phyloP scores from a whole-genome alignment of 2,113 vertebrate genomes.

The Oceanites oceanicus region DNA sequence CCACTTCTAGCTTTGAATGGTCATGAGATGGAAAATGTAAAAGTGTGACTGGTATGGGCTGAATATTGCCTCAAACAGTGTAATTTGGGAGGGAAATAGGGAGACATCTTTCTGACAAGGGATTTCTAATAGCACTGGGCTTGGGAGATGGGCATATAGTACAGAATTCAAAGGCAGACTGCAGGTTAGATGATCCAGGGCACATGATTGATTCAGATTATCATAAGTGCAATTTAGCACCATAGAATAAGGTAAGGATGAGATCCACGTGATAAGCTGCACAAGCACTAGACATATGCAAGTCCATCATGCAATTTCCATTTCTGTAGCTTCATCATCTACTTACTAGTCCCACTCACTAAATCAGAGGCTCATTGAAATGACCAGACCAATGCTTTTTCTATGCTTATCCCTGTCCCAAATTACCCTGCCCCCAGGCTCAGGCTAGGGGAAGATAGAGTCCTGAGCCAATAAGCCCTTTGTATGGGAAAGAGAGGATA shows the following conservation, averaged over 20 bases:
- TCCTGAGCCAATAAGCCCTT: conserved; percentile 55
- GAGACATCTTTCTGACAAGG: background rate
- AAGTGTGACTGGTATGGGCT: background rate
- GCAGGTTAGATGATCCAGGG: background rate
- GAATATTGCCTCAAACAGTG: background rate
- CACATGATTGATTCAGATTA: background rate
- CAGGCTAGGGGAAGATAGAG: conserved; percentile 30
- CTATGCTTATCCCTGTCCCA: conserved; percentile 48
- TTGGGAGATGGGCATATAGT: background rate
- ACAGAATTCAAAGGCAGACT: background rate
- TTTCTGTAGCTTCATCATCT: conserved; percentile 43
- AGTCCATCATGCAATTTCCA: conserved; percentile 15
- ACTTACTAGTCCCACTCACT: background rate
- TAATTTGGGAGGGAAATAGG: background rate
- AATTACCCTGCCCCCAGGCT: conserved; percentile 58
- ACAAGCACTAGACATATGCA: background rate
- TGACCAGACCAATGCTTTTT: background rate
- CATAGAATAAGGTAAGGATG: background rate
- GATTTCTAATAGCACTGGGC: background rate
- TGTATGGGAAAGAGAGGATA: conserved; percentile 35
- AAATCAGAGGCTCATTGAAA: conserved; percentile 23
- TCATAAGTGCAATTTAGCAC: conserved; percentile 24
- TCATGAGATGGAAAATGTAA: background rate
- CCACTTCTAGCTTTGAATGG: background rate
- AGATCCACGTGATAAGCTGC: background rate